Conservation (phyloP, 1,140 invertebrate genomes). For the Mesaphorura yosii region DNA sequence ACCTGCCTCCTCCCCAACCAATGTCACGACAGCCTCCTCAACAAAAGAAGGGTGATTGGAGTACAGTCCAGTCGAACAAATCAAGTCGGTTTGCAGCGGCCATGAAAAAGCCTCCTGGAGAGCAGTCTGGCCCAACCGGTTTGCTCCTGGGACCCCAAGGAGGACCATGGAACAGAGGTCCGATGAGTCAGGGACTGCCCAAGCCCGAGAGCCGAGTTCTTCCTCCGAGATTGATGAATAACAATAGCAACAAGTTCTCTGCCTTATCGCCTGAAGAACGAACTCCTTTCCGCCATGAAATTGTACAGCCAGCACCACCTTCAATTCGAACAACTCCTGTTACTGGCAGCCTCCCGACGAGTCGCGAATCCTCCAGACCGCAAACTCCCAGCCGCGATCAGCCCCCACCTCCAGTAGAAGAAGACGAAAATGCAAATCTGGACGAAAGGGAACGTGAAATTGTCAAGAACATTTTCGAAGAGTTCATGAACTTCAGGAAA, state of each 20-base stretch:
- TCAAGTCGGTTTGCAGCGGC: conserved; percentile 19
- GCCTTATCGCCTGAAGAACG: neutral
- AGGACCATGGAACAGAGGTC: neutral
- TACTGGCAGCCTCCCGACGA: neutral
- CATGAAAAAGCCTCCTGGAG: conserved; percentile 9
- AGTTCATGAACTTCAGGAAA: conserved; percentile 17
- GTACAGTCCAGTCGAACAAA: conserved; percentile 20
- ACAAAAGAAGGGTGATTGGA: conserved; percentile 23
- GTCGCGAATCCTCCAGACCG: conserved; percentile 8
- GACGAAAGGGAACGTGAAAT: conserved; percentile 16
- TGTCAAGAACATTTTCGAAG: conserved; percentile 29
- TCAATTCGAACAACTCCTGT: neutral
- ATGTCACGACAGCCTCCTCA: neutral
- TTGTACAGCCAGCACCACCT: conserved; percentile 5
- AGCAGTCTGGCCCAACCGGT: neutral
- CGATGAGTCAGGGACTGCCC: neutral
- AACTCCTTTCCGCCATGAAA: conserved; percentile 6
- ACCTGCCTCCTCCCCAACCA: conserved; percentile 17
- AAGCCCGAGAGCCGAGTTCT: neutral
- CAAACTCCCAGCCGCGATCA: conserved; percentile 1
- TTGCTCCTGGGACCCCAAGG: neutral
- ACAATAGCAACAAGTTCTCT: neutral
- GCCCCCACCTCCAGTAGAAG: neutral
- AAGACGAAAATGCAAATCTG: neutral
- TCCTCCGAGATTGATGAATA: neutral